These are phyloP conservation scores for Hormiphora californensis DNA, from an alignment of 37 sponge, comb jelly and placozoan species.

Conservation along the genomic window DNA sequence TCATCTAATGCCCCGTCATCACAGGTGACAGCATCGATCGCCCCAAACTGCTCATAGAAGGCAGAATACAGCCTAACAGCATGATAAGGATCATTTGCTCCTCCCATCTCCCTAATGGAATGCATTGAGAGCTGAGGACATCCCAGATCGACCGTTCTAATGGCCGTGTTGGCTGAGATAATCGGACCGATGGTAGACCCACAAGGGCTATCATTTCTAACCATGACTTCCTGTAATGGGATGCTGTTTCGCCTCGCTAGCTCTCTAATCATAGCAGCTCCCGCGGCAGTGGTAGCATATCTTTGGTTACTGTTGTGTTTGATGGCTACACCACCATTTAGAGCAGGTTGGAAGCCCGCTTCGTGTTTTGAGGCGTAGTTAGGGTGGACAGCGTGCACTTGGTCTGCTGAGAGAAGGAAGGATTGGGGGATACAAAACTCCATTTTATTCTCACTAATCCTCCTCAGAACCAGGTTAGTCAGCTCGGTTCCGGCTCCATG, in stretches of 20 bases:
- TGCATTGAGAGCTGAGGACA: slow-evolving; percentile 92
- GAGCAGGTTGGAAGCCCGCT: slow-evolving; percentile 64
- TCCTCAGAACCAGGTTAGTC: slow-evolving; percentile 66
- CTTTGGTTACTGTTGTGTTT: slow-evolving; percentile 88
- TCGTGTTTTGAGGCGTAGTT: slow-evolving; percentile 95
- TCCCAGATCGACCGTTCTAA: slow-evolving; percentile 86
- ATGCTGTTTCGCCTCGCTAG: slow-evolving; percentile 60
- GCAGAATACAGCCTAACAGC: slow-evolving; percentile 66
- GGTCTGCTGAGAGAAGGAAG: slow-evolving; percentile 87
- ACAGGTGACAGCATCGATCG: slow-evolving; percentile 27
- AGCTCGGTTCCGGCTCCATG: slow-evolving; percentile 85
- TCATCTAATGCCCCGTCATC: too few relatives aligned
- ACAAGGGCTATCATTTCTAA: slow-evolving; percentile 89
- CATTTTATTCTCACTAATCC: slow-evolving; percentile 63
- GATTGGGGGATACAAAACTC: slow-evolving; percentile 83
- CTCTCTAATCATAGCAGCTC: slow-evolving; percentile 69
- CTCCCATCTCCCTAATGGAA: slow-evolving; percentile 88
- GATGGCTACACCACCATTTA: slow-evolving; percentile 78
- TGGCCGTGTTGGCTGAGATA: slow-evolving; percentile 76
- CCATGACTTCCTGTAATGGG: slow-evolving; percentile 82
- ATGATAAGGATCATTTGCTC: slow-evolving; percentile 73
- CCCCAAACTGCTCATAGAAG: slow-evolving; percentile 52
- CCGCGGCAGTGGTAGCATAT: slow-evolving; percentile 91
- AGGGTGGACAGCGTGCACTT: slow-evolving; percentile 92
- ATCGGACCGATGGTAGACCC: slow-evolving; percentile 94